Evolutionary conservation across 2,797 vertebrate species (phyloP).

Genomic region (Sebastes matsubarae): DNA sequence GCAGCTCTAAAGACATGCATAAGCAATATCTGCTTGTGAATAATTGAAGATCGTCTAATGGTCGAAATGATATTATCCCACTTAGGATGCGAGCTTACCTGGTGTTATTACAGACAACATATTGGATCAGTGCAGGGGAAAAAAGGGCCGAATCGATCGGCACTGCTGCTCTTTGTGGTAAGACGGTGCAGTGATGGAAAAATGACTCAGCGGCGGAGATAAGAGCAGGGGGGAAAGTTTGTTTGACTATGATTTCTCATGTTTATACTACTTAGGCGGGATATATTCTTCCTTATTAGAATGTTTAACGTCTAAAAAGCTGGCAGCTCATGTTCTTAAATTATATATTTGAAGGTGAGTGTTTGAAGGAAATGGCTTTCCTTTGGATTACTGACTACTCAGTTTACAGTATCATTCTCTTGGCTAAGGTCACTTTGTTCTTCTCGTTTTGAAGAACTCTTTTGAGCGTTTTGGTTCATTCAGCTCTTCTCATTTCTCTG

Average conservation of each 20-base stretch:
- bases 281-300: not conserved
- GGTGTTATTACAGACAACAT: conserved; percentile 59
- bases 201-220: conserved; percentile 22
- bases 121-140: conserved; percentile 45
- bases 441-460: too few relatives aligned
- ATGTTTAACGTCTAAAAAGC: not conserved
- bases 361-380: not conserved
- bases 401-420: not conserved
- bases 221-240: conserved; percentile 10
- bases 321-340: not conserved
- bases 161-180: conserved; percentile 49
- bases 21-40: conserved; percentile 70
- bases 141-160: conserved; percentile 44
- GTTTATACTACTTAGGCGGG: conserved; percentile 23
- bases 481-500: too few relatives aligned
- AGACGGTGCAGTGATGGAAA: conserved; percentile 44
- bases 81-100: conserved; percentile 58
- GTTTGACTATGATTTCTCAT: conserved; percentile 38
- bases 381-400: not conserved
- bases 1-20: conserved; percentile 37
- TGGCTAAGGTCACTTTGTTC: not conserved
- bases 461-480: too few relatives aligned
- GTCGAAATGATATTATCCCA: conserved; percentile 53
- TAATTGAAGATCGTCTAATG: conserved; percentile 61
- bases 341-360: not conserved